Conservation (phyloP, 2,113 vertebrate genomes). For the Xenopus laevis region DNA sequence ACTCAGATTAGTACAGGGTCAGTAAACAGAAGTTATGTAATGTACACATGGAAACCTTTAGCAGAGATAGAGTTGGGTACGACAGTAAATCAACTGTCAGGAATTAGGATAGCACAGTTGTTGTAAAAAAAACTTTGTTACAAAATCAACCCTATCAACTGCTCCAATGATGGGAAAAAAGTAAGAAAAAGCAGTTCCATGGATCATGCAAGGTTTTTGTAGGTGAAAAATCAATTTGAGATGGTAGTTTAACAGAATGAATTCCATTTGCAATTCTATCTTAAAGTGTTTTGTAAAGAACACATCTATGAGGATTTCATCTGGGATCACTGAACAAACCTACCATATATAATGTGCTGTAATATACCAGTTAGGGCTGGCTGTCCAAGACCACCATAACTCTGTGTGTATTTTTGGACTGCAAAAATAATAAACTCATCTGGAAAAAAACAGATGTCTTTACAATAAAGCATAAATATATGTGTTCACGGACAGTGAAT, state of each 20-base stretch:
- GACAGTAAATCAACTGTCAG: constrained; percentile 33
- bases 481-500: constrained; percentile 6
- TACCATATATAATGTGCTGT: background rate
- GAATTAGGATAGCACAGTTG: background rate
- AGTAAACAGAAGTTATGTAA: constrained; percentile 28
- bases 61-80: background rate
- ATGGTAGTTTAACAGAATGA: background rate
- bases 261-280: background rate
- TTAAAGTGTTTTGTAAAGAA: background rate
- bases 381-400: background rate
- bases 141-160: background rate
- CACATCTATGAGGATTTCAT: background rate
- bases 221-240: background rate
- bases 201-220: background rate
- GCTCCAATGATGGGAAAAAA: background rate
- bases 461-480: constrained; percentile 29
- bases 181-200: background rate
- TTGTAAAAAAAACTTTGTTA: constrained; percentile 7
- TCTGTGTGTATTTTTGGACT: constrained; percentile 19
- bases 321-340: background rate
- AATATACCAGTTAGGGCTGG: background rate
- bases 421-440: constrained; percentile 9
- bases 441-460: constrained; percentile 13
- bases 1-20: constrained; percentile 31
- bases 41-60: constrained; percentile 32